Base-by-base conservation (phyloP, 64 coral and sea anemone genomes). In the Montipora capricornis region DNA sequence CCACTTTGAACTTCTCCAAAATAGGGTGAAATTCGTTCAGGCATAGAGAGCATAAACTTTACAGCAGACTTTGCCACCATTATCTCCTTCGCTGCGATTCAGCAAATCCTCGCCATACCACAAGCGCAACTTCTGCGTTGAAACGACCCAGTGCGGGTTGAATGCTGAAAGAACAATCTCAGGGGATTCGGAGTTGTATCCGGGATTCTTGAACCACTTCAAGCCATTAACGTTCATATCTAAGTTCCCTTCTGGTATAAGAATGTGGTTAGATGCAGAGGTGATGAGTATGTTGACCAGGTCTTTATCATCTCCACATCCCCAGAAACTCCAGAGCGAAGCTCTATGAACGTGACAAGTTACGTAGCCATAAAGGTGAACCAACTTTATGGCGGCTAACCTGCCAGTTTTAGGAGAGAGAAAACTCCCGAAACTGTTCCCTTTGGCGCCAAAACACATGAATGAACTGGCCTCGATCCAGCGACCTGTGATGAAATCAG, bases 101-200 rank as follows among this genome's bases (percentile, higher is more conserved):
- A 44, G 1, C 26, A 76, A 53, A 26, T 88, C 87, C 37, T 88
- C 87, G 55, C 87, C 87, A 29, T 76, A 88, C 87, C 87, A 88
- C 68, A 88, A 6, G 13, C 47, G 67, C 49, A 88, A 76, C 49
- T 44, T 66, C 75, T 88, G 87, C 6, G 14, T 47, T 24, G 47
- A 26, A 50, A 50, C 20, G 0, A 76, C 49, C 0, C 7, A 24
- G 8, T 53, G 19, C 8, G 87, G 45, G 22, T 44, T 16, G 19
- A 88, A 47, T 29, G 22, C 51, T 29, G 87, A 74, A 46, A 88
- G 70, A n/a, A 60, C 73, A 16, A 88, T 15, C 75, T 76, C 87
- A 48, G 73, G 19, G 16, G 71, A 70, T 11, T 75, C 14, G 3
- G 64, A 58, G 52, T 47, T 37, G 29, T 58, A 47, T 51, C 87